phyloP scores from a whole-genome alignment of 2,113 vertebrate species.

The Furnarius figulus region DNA sequence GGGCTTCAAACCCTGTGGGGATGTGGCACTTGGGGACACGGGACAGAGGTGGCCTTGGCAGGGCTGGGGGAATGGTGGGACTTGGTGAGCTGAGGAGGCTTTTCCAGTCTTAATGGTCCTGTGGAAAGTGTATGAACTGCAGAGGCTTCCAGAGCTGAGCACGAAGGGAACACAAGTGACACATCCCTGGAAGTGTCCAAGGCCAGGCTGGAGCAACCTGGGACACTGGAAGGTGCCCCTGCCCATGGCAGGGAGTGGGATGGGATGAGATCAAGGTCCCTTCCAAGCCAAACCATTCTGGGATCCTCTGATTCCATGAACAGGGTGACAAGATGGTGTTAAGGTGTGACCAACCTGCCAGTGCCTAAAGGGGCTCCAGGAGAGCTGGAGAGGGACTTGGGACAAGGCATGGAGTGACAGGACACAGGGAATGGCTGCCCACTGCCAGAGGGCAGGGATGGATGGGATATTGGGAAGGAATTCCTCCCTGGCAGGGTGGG shows the following conservation, averaged over 20 bases:
- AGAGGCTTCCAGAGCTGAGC: accelerated
- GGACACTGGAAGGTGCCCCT: not conserved
- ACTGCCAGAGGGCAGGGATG: too few relatives aligned
- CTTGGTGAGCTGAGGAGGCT: not conserved
- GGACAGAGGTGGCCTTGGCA: not conserved
- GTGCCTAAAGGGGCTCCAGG: not conserved
- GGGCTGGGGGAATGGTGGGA: not conserved
- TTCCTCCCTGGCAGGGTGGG: too few relatives aligned
- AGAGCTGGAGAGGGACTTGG: too few relatives aligned
- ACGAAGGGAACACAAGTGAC: accelerated
- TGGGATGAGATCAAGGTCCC: not conserved
- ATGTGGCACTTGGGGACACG: not conserved
- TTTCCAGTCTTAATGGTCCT: not conserved
- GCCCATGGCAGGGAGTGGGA: not conserved
- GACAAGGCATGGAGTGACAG: not conserved
- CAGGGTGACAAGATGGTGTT: not conserved
- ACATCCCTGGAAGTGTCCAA: not conserved
- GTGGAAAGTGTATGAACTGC: accelerated
- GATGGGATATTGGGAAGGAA: too few relatives aligned
- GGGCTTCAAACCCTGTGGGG: not conserved
- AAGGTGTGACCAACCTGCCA: not conserved
- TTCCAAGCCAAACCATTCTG: not conserved
- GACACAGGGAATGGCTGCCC: not conserved
- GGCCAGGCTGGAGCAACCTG: not conserved
- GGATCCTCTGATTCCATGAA: not conserved